Conservation (phyloP, 1,140 invertebrate species). For the Lepidostoma basale region DNA sequence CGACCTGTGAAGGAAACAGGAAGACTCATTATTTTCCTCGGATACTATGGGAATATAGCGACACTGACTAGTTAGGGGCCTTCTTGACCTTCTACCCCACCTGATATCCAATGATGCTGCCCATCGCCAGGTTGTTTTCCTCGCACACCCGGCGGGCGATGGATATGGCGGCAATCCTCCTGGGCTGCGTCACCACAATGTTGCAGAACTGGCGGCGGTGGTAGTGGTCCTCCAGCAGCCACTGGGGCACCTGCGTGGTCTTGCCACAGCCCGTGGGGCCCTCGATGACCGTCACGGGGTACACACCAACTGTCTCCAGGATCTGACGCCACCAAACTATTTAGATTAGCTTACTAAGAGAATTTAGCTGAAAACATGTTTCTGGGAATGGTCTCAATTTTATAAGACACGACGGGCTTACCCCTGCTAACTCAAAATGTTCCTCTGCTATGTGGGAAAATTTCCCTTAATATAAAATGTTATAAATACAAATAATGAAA, state of each 20-base stretch:
- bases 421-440: background rate
- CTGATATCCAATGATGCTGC: conserved; percentile 84
- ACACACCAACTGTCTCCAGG: conserved; percentile 66
- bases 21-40: background rate
- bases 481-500: background rate
- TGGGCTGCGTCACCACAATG: conserved; percentile 87
- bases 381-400: background rate
- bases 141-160: conserved; percentile 77
- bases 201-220: conserved; percentile 69
- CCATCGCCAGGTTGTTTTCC: conserved; percentile 79
- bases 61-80: too few relatives aligned
- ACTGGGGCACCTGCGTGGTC: conserved; percentile 88
- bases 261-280: conserved; percentile 83
- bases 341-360: background rate
- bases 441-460: background rate
- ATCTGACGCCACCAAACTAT: conserved; percentile 54
- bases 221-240: conserved; percentile 78
- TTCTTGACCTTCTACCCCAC: too few relatives aligned
- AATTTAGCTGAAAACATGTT: background rate
- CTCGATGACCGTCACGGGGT: conserved; percentile 81
- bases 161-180: conserved; percentile 83
- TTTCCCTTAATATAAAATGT: background rate
- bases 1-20: conserved; percentile 54
- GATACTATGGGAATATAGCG: too few relatives aligned
- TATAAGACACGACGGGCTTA: background rate